Percentiles rank a stretch among this genome's conserved stretches.
These are phyloP conservation scores for Eristalis arbustorum DNA, from an alignment of 2,888 invertebrate species.

Conservation along the genomic window DNA sequence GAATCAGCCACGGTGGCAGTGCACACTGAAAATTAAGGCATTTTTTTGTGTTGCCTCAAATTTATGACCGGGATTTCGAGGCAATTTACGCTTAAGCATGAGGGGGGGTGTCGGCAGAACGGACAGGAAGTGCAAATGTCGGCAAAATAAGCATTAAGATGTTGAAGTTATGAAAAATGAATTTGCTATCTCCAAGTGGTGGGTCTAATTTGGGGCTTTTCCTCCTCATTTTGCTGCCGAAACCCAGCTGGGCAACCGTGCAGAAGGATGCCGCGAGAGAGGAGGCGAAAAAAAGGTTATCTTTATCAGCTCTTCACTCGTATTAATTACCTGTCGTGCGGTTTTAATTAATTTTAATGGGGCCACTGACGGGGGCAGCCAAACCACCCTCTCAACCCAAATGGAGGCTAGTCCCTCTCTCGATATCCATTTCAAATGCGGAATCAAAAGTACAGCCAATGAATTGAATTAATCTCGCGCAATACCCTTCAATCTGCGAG, in stretches of 20 bases:
- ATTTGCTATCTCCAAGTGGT: slow-evolving; percentile 13
- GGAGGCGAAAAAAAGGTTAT: neutral
- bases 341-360: slow-evolving; percentile 67
- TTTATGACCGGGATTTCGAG: slow-evolving; percentile 66
- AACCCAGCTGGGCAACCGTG: slow-evolving; percentile 3
- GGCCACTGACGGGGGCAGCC: neutral
- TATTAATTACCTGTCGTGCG: slow-evolving; percentile 58
- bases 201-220: slow-evolving; percentile 52
- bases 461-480: slow-evolving; percentile 44
- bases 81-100: slow-evolving; percentile 65
- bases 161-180: slow-evolving; percentile 46
- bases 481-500: neutral
- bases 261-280: neutral
- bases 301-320: slow-evolving; percentile 29
- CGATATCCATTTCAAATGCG: slow-evolving; percentile 55
- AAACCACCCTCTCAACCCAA: too few species aligned
- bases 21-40: slow-evolving; percentile 55
- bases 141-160: slow-evolving; percentile 45
- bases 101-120: neutral
- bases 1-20: slow-evolving; percentile 4
- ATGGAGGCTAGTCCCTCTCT: neutral
- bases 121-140: slow-evolving; percentile 55
- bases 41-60: slow-evolving; percentile 31
- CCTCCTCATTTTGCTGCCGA: slow-evolving; percentile 26
- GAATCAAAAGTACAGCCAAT: slow-evolving; percentile 39